A percentile compares a stretch with the other conserved stretches of the same genome.
Conservation (phyloP, 2,888 invertebrate species). For the Hyppa rectilinea region DNA sequence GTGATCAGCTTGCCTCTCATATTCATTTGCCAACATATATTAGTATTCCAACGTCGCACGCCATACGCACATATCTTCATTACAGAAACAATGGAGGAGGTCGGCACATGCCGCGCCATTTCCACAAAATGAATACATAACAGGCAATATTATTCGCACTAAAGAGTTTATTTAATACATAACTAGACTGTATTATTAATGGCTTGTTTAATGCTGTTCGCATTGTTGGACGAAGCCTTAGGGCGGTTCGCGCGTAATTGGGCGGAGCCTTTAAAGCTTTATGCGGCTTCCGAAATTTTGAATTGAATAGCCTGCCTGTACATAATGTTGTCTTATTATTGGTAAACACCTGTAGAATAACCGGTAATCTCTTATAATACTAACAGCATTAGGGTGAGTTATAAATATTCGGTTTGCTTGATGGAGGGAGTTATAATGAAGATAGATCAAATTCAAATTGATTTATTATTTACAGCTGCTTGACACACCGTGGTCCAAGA, state of each 20-base stretch:
- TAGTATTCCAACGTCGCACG: conserved; percentile 71
- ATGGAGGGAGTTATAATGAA: not conserved
- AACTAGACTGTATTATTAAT: conserved; percentile 60
- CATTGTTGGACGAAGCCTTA: conserved; percentile 51
- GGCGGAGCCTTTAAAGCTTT: conserved; percentile 41
- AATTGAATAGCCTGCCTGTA: conserved; percentile 51
- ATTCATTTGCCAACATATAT: conserved; percentile 70
- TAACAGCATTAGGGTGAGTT: not conserved
- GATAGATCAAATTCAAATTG: not conserved
- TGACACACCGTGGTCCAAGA: no score
- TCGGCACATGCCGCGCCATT: conserved; percentile 55
- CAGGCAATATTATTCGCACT: conserved; percentile 57
- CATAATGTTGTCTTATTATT: conserved; percentile 39
- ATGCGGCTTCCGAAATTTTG: conserved; percentile 50
- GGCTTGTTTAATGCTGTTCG: conserved; percentile 52
- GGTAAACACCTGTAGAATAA: conserved; percentile 41
- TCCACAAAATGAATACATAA: conserved; percentile 56
- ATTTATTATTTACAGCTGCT: no score
- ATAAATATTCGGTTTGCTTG: conserved; percentile 10
- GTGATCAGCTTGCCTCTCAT: conserved; percentile 62
- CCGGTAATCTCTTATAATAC: conserved; percentile 27
- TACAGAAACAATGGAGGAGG: conserved; percentile 67
- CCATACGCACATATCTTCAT: conserved; percentile 68
- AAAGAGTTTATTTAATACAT: conserved; percentile 60
- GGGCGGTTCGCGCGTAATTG: conserved; percentile 48